These are phyloP conservation scores for Hydropotes inermis DNA, from an alignment of 2,113 vertebrate genomes.

Conservation along the genomic window DNA sequence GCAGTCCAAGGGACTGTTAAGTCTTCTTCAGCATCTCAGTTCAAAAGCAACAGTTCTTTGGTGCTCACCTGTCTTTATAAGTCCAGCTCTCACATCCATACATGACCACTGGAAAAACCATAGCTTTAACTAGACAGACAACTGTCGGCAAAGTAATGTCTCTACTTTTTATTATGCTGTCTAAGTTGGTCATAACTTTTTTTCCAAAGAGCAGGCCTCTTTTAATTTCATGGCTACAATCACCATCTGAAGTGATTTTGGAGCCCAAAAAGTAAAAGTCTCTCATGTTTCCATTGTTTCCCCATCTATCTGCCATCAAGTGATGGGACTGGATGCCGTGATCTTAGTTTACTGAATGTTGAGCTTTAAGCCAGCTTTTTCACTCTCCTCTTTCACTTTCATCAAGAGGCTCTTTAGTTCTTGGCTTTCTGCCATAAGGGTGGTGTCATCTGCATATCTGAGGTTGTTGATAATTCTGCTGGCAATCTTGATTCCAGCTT, in stretches of 20 bases:
- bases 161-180: background rate
- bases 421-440: background rate
- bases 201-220: background rate
- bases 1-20: background rate
- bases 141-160: background rate
- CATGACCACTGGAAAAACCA: background rate
- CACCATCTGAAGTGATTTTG: background rate
- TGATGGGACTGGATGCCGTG: background rate
- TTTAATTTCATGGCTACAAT: background rate
- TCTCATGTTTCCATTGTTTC: background rate
- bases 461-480: background rate
- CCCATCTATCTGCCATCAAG: background rate
- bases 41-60: background rate
- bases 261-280: background rate
- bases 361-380: background rate
- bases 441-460: background rate
- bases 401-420: background rate
- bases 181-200: background rate
- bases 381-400: background rate
- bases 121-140: background rate
- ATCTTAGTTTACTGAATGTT: background rate
- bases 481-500: background rate
- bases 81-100: background rate
- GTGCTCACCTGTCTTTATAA: background rate
- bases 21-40: background rate